phyloP scores from a whole-genome alignment of 2,113 vertebrate genomes.

The Oxyruncus cristatus region DNA sequence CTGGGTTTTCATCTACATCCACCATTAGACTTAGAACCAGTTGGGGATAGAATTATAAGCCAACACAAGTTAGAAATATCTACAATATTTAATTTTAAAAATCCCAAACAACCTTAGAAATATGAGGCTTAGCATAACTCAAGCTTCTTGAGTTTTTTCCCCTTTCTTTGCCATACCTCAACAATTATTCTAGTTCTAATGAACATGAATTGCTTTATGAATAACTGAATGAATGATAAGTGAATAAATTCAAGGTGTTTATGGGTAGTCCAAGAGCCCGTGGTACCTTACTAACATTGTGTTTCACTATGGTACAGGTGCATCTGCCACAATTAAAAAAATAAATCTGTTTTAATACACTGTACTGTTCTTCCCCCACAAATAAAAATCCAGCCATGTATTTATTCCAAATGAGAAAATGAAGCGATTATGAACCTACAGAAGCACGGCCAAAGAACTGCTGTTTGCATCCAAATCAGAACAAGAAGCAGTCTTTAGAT shows the following conservation, averaged over 20 bases:
- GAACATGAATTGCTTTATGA: background rate
- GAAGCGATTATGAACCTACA: fast-evolving
- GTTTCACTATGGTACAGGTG: fast-evolving
- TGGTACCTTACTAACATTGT: background rate
- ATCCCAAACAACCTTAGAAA: background rate
- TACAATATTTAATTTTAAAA: background rate
- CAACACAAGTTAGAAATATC: background rate
- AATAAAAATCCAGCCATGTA: background rate
- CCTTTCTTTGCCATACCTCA: background rate
- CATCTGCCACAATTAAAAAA: background rate
- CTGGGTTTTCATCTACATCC: background rate
- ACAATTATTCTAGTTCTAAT: background rate
- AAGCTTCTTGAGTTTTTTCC: background rate
- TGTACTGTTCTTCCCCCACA: background rate
- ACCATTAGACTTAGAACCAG: background rate
- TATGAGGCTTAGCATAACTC: background rate
- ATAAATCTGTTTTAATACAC: background rate
- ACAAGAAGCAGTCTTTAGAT: background rate
- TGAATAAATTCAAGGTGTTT: background rate
- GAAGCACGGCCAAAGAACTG: background rate
- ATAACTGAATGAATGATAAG: background rate
- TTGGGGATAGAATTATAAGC: background rate
- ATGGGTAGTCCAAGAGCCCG: background rate
- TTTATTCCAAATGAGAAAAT: background rate
- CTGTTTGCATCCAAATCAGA: background rate